Evolutionary conservation across 2,888 invertebrate genomes (phyloP).

Genomic region (Hymenopus coronatus): DNA sequence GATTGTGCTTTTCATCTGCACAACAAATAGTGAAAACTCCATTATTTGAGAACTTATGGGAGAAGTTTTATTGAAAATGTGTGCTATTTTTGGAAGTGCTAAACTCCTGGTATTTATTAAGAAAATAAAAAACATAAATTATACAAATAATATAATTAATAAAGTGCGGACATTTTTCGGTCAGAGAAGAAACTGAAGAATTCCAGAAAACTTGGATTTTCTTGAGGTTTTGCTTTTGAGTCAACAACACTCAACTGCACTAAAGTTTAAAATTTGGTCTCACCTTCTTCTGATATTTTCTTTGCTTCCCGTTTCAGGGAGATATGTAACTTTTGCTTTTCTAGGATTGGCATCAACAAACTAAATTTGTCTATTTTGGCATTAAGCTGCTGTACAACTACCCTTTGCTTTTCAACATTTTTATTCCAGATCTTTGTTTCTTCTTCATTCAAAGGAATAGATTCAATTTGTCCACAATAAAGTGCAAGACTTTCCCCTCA

Average conservation of each 20-base stretch:
- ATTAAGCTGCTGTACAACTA: conserved; percentile 63
- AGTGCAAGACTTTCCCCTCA: conserved; percentile 57
- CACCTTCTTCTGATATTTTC: conserved; percentile 54
- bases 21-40: too few relatives aligned
- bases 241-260: background rate
- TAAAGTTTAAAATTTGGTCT: conserved; percentile 34
- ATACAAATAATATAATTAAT: too few relatives aligned
- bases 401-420: conserved; percentile 52
- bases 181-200: background rate
- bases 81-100: too few relatives aligned
- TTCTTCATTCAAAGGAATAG: conserved; percentile 53
- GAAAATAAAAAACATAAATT: too few relatives aligned
- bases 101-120: too few relatives aligned
- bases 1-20: too few relatives aligned
- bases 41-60: too few relatives aligned
- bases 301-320: conserved; percentile 61
- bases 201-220: background rate
- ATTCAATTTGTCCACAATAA: conserved; percentile 60
- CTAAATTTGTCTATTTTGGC: conserved; percentile 78
- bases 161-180: background rate
- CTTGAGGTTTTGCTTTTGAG: too few relatives aligned
- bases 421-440: conserved; percentile 59
- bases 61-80: too few relatives aligned
- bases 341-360: conserved; percentile 74
- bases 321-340: conserved; percentile 75